These are phyloP conservation scores for Andrena cerasifolii DNA, from an alignment of 1,140 invertebrate genomes.

Conservation along the genomic window DNA sequence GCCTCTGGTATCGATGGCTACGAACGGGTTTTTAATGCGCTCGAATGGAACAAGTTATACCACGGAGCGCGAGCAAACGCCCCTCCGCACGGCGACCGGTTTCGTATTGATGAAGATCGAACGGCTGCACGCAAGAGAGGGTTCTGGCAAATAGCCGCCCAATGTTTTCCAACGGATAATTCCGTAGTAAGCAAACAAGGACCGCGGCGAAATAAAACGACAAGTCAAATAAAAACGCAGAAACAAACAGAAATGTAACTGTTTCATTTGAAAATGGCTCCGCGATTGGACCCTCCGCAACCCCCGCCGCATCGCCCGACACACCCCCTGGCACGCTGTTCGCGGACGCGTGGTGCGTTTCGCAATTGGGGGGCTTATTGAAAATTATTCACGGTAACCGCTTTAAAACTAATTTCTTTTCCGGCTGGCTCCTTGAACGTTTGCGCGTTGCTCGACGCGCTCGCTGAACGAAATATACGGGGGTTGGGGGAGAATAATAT, in stretches of 20 bases:
- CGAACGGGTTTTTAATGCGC: conserved; percentile 58
- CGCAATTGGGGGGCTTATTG: background rate
- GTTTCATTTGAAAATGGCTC: background rate
- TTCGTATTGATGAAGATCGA: background rate
- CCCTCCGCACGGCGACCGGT: background rate
- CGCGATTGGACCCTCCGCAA: background rate
- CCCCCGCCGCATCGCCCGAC: no score
- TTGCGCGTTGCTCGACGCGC: conserved; percentile 64
- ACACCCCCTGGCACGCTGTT: background rate
- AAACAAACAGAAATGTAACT: background rate
- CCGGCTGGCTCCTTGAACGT: conserved; percentile 55
- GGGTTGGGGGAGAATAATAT: conserved; percentile 80
- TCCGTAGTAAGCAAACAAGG: conserved; percentile 2
- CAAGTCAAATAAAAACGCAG: background rate
- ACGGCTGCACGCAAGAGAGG: background rate
- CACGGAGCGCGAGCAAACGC: no score
- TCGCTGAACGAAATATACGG: conserved; percentile 70
- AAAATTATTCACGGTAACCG: conserved; percentile 27
- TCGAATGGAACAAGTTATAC: conserved; percentile 19
- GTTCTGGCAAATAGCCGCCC: conserved; percentile 22
- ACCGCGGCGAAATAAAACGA: background rate
- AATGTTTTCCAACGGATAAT: conserved; percentile 23
- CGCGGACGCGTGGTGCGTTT: background rate
- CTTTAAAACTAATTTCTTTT: conserved; percentile 27
- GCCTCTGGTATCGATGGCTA: conserved; percentile 61